These are phyloP conservation scores for Tuberolachnus salignus DNA, from an alignment of 2,888 invertebrate genomes.

Conservation along the genomic window DNA sequence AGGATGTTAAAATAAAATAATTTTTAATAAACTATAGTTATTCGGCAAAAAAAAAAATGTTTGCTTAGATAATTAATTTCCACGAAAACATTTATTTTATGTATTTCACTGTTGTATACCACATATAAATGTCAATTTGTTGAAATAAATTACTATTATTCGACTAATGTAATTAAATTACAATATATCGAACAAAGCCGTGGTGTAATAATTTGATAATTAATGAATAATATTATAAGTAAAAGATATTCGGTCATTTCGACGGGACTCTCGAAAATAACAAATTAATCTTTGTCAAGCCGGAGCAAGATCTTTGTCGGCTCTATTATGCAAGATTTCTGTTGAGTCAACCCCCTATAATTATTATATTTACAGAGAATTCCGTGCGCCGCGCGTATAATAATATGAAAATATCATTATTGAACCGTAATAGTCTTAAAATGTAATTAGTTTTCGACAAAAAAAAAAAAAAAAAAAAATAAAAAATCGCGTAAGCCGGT, in stretches of 20 bases:
- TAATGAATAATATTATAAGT: slow-evolving; percentile 9
- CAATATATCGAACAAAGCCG: not conserved
- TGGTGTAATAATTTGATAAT: slow-evolving; percentile 24
- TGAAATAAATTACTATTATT: not conserved
- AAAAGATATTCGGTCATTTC: slow-evolving; percentile 42
- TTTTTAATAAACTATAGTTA: too few relatives aligned
- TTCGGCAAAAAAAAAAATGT: too few relatives aligned
- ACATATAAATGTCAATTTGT: not conserved
- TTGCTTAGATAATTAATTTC: too few relatives aligned
- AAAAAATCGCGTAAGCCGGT: not conserved
- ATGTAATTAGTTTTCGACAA: slow-evolving; percentile 31
- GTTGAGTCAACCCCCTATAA: slow-evolving; percentile 43
- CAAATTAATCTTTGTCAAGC: slow-evolving; percentile 45
- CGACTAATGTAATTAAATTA: not conserved
- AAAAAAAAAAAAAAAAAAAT: not conserved
- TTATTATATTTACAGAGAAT: slow-evolving; percentile 31
- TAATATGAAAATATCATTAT: slow-evolving; percentile 30
- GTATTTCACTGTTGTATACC: too few relatives aligned
- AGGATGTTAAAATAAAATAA: too few relatives aligned
- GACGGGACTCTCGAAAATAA: slow-evolving; percentile 32
- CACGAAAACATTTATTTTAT: too few relatives aligned
- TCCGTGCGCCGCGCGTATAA: not conserved
- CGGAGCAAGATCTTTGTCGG: slow-evolving; percentile 28
- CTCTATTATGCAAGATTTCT: slow-evolving; percentile 48
- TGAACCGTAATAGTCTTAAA: slow-evolving; percentile 30